These are phyloP conservation scores for Diadophis punctatus DNA, from an alignment of 2,113 vertebrate genomes.

Conservation along the genomic window DNA sequence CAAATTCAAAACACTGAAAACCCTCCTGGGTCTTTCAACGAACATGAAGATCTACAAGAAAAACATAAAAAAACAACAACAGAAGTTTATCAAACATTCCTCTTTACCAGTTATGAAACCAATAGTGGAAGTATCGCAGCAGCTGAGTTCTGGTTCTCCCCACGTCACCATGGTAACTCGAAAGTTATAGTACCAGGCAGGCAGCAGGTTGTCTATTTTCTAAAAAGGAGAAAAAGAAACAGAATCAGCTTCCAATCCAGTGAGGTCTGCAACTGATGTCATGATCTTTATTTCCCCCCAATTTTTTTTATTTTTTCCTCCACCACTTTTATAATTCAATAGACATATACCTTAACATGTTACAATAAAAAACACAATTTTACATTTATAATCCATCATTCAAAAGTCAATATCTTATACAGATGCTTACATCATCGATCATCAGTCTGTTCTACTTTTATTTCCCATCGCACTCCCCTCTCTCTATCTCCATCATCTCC, in stretches of 20 bases:
- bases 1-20: neutral
- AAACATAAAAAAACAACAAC: neutral
- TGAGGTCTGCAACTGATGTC: neutral
- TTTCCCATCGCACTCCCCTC: no score
- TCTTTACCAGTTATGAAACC: conserved; percentile 89
- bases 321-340: no score
- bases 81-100: accelerated
- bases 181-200: conserved; percentile 96
- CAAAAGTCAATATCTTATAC: no score
- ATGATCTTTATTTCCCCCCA: no score
- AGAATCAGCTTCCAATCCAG: neutral
- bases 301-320: no score
- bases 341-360: no score
- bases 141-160: conserved; percentile 88
- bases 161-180: conserved; percentile 94
- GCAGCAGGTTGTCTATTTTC: conserved; percentile 87
- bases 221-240: conserved; percentile 46
- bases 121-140: conserved; percentile 87
- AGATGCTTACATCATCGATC: no score
- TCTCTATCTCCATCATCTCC: no score
- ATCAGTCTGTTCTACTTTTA: no score
- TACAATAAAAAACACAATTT: no score
- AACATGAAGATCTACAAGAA: neutral
- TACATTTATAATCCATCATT: no score
- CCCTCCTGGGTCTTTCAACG: no score